Evolutionary conservation across 2,113 vertebrate genomes (phyloP), one percentile per base, ranked within the genome.

Genomic region (Burhinus oedicnemus): DNA sequence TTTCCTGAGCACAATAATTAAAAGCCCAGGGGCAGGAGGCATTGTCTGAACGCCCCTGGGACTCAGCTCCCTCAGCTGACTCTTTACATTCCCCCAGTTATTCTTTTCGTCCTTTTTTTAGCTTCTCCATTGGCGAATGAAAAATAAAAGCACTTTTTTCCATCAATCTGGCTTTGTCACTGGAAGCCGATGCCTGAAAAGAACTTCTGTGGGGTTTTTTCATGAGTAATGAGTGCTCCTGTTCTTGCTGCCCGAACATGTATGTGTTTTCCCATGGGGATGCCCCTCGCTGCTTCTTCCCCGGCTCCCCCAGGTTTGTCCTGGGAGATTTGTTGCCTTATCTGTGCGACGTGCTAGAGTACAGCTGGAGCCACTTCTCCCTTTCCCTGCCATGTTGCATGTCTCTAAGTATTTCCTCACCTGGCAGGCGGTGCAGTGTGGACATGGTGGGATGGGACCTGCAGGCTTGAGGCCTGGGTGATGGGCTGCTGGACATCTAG

Each of bases 111-210:
- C 76, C 77, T 54, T 77, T 88, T 84, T 92, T 97, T 89, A 76
- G 89, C 70, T 91, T 76, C 77, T 85, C 89, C 42, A 49, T 95
- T 94, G 87, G 93, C 32, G 6, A 96, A 97, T 91, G 94, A 97
- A 96, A 97, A 97, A 95, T 92, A 96, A 96, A 96, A 96, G 89
- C 91, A 91, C 94, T 93, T 96, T 84, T 84, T 58, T 96, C 89
- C 90, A 95, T 96, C 95, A 95, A 71, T 96, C 94, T 95, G 89
- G 66, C 90, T 97, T 96, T 94, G 95, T 97, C 93, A 57, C 87
- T 97, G 95, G 94, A 96, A 96, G 96, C 87, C 3, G 58, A 95
- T 97, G 95, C 93, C 95, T 97, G 97, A 97, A 97, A 97, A 96
- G 96, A 89, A 96, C 92, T 95, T 96, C 92, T 97, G 95, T 97